Evolutionary conservation across 2,113 vertebrate genomes (phyloP), one percentile per base, ranked within the genome.

Genomic region (Bostrychus sinensis): DNA sequence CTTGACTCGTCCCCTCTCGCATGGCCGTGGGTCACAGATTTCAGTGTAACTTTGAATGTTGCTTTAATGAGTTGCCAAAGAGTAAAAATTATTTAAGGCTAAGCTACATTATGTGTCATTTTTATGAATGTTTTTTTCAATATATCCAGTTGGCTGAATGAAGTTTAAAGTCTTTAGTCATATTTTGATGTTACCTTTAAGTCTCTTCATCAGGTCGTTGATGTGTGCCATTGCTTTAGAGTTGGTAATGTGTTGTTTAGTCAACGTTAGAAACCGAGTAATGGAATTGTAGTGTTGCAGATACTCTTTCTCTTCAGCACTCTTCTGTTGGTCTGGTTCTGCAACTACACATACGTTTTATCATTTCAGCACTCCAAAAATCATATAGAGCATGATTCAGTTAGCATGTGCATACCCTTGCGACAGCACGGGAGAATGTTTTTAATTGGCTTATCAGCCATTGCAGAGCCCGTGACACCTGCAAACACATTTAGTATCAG

Each of bases 391-490:
- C 23, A 12, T 28, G 8, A 23, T 1, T 16, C 36, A 36, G 37
- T 63, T 2, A 62, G 50, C 25, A 1, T 34, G 41, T n/a, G 13
- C 26, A 66, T 80, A 86, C 86, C 72, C 2, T 80, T 70, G 36
- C 85, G 58, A 80, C 81, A 84, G 30, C 60, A 5, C 39, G 78
- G 81, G n/a, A 85, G 12, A 3, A 42, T 3, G 0, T 46, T 41
- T 55, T 0, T 5, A 0, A 0, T 25, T n/a, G n/a, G n/a, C 1
- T 63, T 70, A 43, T 75, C 7, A 70, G 83, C 77, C 70, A 87
- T 4, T 0, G 81, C 83, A 58, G 54, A 48, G 3, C 79, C 83
- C 5, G 84, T 66, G 51, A 89, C 4, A 37, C 82, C 84, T 88
- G 71, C 62, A 64, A 1, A 2, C 41, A 23, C 42, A 54, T 55